Percentiles rank a stretch among this genome's conserved stretches.
Evolutionary conservation across 2,888 invertebrate genomes (phyloP).

Genomic region (Hololepta plana): DNA sequence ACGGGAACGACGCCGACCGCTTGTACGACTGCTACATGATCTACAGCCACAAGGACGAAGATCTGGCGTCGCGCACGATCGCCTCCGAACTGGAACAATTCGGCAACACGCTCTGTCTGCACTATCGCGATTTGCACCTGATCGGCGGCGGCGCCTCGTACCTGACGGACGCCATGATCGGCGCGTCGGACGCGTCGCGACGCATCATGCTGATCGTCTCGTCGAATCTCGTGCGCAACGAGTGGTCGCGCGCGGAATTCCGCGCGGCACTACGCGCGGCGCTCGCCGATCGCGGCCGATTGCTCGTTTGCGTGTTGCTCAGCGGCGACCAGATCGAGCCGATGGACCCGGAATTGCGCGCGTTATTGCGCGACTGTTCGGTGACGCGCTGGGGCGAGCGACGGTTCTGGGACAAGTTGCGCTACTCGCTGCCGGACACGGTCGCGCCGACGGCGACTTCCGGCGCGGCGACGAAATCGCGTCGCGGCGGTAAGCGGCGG

Average conservation of each 20-base stretch:
- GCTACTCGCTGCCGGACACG: conserved; percentile 60
- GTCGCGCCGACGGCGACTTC: conserved; percentile 35
- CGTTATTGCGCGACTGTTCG: conserved; percentile 50
- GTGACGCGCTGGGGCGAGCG: conserved; percentile 59
- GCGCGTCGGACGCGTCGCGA: conserved; percentile 43
- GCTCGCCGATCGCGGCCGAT: conserved; percentile 45
- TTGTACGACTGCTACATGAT: conserved; percentile 71
- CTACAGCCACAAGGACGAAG: conserved; percentile 67
- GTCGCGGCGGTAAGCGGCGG: too few relatives aligned
- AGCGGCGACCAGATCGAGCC: conserved; percentile 53
- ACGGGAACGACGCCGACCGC: conserved; percentile 28
- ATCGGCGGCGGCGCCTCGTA: conserved; percentile 43
- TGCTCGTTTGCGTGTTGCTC: conserved; percentile 36
- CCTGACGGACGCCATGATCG: conserved; percentile 40
- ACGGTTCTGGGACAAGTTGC: conserved; percentile 72
- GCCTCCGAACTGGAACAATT: conserved; percentile 58
- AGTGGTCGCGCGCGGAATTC: conserved; percentile 70
- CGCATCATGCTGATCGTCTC: conserved; percentile 66
- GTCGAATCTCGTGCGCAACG: conserved; percentile 61
- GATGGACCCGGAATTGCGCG: conserved; percentile 58
- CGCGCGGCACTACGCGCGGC: conserved; percentile 64
- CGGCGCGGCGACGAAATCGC: too few relatives aligned
- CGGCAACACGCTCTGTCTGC: conserved; percentile 48
- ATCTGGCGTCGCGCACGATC: conserved; percentile 46
- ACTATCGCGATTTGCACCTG: conserved; percentile 42